A percentile compares a stretch with the other conserved stretches of the same genome.
Conservation (phyloP, 2,888 invertebrate species). For the Polyommatus iphigenia region DNA sequence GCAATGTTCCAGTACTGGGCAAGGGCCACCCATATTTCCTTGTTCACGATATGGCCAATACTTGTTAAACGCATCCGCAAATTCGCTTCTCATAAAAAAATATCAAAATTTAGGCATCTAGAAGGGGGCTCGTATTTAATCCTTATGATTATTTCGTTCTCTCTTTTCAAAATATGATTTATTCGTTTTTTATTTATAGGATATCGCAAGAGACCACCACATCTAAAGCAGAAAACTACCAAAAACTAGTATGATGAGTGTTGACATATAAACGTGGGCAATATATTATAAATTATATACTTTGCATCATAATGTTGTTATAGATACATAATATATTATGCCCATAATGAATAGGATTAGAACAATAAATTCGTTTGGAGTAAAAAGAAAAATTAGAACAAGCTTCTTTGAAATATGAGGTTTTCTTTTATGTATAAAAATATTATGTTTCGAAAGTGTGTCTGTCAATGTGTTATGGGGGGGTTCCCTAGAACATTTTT, state of each 20-base stretch:
- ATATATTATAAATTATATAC: not conserved
- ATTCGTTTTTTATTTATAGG: not conserved
- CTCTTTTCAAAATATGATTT: not conserved
- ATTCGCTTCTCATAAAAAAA: too few relatives aligned
- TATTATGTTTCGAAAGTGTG: too few relatives aligned
- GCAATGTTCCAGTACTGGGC: too few relatives aligned
- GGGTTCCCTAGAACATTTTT: too few relatives aligned
- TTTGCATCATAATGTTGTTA: constrained; percentile 16
- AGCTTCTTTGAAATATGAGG: not conserved
- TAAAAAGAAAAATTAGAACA: not conserved
- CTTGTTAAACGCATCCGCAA: too few relatives aligned
- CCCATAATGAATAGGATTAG: constrained; percentile 16
- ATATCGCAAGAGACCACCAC: not conserved
- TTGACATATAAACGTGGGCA: constrained; percentile 17
- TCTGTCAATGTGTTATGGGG: too few relatives aligned
- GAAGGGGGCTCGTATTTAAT: too few relatives aligned
- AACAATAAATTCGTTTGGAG: not conserved
- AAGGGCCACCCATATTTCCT: too few relatives aligned
- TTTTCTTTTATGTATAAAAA: not conserved
- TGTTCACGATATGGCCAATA: too few relatives aligned
- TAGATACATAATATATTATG: constrained; percentile 4
- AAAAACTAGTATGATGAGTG: constrained; percentile 5
- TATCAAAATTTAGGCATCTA: too few relatives aligned
- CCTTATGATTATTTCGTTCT: not conserved
- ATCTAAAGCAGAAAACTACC: not conserved